Base-by-base conservation (phyloP, 2,888 invertebrate genomes). In the Villa cingulata region DNA sequence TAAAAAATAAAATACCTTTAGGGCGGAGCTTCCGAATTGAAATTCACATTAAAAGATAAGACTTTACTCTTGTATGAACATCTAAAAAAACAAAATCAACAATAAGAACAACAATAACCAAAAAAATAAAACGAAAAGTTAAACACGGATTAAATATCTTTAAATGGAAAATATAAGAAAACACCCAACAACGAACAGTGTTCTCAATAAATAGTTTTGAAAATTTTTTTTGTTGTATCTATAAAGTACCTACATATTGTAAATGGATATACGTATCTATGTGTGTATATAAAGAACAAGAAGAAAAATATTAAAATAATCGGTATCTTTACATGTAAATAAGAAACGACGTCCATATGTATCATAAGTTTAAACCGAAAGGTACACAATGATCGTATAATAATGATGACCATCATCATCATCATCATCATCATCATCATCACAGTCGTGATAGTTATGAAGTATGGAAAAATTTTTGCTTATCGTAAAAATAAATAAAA, bases 1-100 rank as follows among this genome's bases (percentile, higher is more conserved):
- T 12, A 12, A 32, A 32, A 12, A 12, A 12, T 41, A 40, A 50
- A 57, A 62, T 59, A 60, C 63, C 64, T 63, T 58, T 61, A 62
- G 65, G 64, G 64, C 64, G 64, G 64, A 65, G 64, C 64, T 64
- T 62, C 64, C 65, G 65, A 63, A 64, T 65, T 65, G 64, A 63
- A 59, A 54, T 55, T 54, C 53, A 53, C 49, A 51, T 51, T 46
- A 45, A 23, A 37, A 49, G 55, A 55, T 55, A 55, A 52, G 51
- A 27, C 10, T n/a, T n/a, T n/a, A n/a, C n/a, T n/a, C n/a, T n/a
- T n/a, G n/a, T n/a, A n/a, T n/a, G n/a, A n/a, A n/a, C n/a, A n/a
- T n/a, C n/a, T n/a, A n/a, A n/a, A n/a, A n/a, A n/a, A n/a, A n/a
- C n/a, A n/a, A n/a, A n/a, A n/a, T n/a, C n/a, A n/a, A n/a, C n/a